phyloP scores from a whole-genome alignment of 2,888 invertebrate species.

The Thereva nobilitata region DNA sequence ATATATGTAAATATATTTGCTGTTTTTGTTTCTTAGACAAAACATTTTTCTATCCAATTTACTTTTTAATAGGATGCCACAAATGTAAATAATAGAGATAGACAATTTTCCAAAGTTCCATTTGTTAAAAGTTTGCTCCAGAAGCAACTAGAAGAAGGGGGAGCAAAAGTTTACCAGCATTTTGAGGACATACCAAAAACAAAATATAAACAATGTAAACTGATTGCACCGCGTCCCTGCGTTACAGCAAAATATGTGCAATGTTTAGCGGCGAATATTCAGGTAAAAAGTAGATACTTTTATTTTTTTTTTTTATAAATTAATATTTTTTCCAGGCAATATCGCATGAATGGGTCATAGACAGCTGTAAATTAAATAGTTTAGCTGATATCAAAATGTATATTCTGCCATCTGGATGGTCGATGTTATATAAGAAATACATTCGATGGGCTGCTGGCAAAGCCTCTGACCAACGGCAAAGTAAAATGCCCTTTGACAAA shows the following conservation, averaged over 20 bases:
- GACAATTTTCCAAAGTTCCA: slow-evolving; percentile 60
- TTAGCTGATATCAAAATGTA: slow-evolving; percentile 59
- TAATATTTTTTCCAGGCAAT: slow-evolving; percentile 57
- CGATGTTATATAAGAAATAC: slow-evolving; percentile 60
- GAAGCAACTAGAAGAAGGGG: slow-evolving; percentile 66
- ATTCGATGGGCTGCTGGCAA: slow-evolving; percentile 53
- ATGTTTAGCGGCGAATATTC: slow-evolving; percentile 70
- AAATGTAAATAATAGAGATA: slow-evolving; percentile 48
- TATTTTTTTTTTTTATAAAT: slow-evolving; percentile 1
- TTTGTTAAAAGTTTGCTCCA: slow-evolving; percentile 64
- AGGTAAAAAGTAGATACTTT: slow-evolving; percentile 44
- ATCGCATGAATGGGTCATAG: slow-evolving; percentile 73
- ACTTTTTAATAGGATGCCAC: slow-evolving; percentile 9
- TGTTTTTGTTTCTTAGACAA: background rate
- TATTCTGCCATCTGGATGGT: slow-evolving; percentile 67
- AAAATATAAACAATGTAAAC: slow-evolving; percentile 62
- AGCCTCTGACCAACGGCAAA: slow-evolving; percentile 52
- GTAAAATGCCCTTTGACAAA: slow-evolving; percentile 60
- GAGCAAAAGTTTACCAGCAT: slow-evolving; percentile 67
- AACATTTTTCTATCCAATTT: slow-evolving; percentile 4
- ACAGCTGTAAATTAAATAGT: slow-evolving; percentile 61
- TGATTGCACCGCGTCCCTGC: slow-evolving; percentile 73
- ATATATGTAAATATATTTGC: background rate
- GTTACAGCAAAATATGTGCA: slow-evolving; percentile 75
- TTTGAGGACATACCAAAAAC: slow-evolving; percentile 63